A percentile compares a stretch with the other conserved stretches of the same genome.
Evolutionary conservation across 2,113 vertebrate species (phyloP).

Genomic region (Psittacus erithacus): DNA sequence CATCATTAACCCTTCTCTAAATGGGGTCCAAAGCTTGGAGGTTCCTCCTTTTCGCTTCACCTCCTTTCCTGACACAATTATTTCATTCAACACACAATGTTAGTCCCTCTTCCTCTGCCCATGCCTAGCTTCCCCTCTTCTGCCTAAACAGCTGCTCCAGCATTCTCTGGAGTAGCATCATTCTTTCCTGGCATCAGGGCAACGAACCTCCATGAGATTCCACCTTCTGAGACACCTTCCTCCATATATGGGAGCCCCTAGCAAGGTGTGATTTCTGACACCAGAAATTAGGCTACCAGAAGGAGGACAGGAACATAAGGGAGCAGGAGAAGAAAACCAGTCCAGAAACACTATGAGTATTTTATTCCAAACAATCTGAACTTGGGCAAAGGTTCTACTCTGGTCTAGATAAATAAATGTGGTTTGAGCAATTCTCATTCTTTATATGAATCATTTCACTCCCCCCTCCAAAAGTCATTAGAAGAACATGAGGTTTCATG

Average conservation of each 20-base stretch:
- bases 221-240: not conserved
- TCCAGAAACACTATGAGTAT: not conserved
- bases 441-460: slow-evolving; percentile 33
- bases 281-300: not conserved
- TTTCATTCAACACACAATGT: not conserved
- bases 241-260: not conserved
- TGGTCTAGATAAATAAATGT: not conserved
- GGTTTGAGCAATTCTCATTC: not conserved
- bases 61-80: not conserved
- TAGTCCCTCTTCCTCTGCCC: not conserved
- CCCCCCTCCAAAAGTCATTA: not conserved
- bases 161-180: not conserved
- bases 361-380: not conserved
- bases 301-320: not conserved
- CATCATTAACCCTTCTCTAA: not conserved
- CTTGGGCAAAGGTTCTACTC: not conserved
- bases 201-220: not conserved
- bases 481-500: not conserved
- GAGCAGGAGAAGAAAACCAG: not conserved
- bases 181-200: not conserved
- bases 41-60: not conserved
- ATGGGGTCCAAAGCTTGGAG: not conserved
- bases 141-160: not conserved
- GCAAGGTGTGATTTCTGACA: not conserved
- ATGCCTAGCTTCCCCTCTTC: not conserved